Evolutionary conservation across 2,797 vertebrate species (phyloP), one percentile per base, ranked within the genome.

Genomic region (Chiloscyllium punctatum): DNA sequence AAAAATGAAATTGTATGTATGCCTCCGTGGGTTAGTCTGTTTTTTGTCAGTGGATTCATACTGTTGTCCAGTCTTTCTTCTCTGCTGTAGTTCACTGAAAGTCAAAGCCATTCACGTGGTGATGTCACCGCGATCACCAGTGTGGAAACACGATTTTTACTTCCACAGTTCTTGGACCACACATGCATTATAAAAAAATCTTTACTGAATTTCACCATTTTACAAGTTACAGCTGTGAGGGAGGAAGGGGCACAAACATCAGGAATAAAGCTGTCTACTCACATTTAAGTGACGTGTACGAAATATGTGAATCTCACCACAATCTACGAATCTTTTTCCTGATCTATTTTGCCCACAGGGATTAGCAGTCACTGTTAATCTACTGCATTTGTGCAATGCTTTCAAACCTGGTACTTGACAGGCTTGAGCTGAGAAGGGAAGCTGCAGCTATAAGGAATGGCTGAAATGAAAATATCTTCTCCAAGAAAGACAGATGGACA

Each of bases 181-280:
- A 77, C 71, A 95, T 74, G 71, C 42, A 77, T 74, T 53, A 53
- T 21, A 74, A 95, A 62, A 71, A 72, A 77, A 51, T 51, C 71
- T 77, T 95, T 57, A 72, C 94, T 77, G 71, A n/a, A 37, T 77
- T 95, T 53, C 94, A 74, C 68, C 7, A 74, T 95, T 95, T 95
- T 77, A 95, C 94, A 95, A 95, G 94, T 51, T 95, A 33, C 94
- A 74, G 94, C 68, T 95, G 94, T n/a, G 33, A n/a, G 71, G 48
- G 57, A 74, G 71, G 69, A 77, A 95, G 71, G 13, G 27, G 16
- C 23, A 37, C 71, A 51, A 74, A 53, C 71, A 33, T 33, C 69
- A 95, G 71, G 94, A 77, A 95, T 95, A 95, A 57, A 74, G 48
- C 94, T 77, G 94, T 95, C 94, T 77, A 69, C 30, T 95, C 71